Percentiles rank a stretch among this genome's conserved stretches.
Evolutionary conservation across 2,797 vertebrate genomes (phyloP).

Genomic region (Tiaroga cobitis): DNA sequence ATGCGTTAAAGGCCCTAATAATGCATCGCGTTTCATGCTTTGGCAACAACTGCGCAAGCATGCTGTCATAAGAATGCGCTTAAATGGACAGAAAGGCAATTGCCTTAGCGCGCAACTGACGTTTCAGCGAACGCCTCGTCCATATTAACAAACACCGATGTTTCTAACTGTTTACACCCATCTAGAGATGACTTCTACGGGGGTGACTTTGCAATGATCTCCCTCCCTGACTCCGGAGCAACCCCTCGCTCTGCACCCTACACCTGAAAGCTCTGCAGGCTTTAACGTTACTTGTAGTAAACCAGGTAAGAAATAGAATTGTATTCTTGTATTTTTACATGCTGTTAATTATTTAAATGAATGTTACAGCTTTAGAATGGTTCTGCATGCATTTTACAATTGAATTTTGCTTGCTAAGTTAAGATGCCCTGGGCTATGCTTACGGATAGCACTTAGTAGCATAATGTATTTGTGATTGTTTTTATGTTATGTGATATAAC

Average conservation of each 20-base stretch:
- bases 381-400: not conserved
- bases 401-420: not conserved
- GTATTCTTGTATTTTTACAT: not conserved
- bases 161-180: not conserved
- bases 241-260: constrained; percentile 65
- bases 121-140: not conserved
- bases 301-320: not conserved
- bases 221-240: constrained; percentile 55
- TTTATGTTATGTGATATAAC: not conserved
- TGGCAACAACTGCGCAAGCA: not conserved
- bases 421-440: not conserved
- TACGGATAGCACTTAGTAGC: not conserved
- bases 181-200: constrained; percentile 9
- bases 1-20: not conserved
- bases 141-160: not conserved
- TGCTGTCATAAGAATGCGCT: not conserved
- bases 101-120: not conserved
- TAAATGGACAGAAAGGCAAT: not conserved
- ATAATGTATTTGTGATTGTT: not conserved
- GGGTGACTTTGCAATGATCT: constrained; percentile 42
- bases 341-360: not conserved
- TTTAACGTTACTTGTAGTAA: constrained; percentile 11
- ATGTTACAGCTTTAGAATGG: too few relatives aligned
- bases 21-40: not conserved
- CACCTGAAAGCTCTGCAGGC: not conserved